Percentiles rank a stretch among this genome's conserved stretches.
Conservation (phyloP, 2,113 vertebrate genomes). For the Aptenodytes patagonicus region DNA sequence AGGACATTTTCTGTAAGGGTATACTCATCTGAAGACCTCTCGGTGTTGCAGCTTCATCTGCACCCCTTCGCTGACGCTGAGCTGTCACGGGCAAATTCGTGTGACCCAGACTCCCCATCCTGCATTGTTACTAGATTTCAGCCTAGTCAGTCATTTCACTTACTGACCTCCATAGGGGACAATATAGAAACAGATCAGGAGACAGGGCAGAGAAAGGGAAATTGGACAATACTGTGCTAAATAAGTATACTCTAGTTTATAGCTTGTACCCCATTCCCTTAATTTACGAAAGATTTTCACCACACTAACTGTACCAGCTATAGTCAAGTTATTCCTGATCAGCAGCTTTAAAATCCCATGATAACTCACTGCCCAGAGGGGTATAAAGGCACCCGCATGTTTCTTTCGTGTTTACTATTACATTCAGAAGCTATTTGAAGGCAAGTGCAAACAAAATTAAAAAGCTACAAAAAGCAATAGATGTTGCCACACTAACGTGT, state of each 20-base stretch:
- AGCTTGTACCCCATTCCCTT: not conserved
- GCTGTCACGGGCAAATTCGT: rapidly evolving
- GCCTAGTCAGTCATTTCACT: rapidly evolving
- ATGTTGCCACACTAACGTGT: not conserved
- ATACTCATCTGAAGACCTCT: not conserved
- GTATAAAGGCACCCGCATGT: not conserved
- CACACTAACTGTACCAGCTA: not conserved
- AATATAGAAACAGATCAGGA: not conserved
- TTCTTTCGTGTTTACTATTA: not conserved
- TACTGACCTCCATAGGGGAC: not conserved
- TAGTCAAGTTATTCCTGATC: not conserved
- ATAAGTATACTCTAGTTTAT: not conserved
- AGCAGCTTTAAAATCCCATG: not conserved
- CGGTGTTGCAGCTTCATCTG: not conserved
- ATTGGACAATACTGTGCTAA: not conserved
- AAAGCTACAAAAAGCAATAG: not conserved
- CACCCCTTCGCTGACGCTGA: not conserved
- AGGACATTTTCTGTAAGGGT: not conserved
- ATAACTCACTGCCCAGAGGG: not conserved
- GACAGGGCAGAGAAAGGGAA: not conserved
- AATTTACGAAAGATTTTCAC: not conserved
- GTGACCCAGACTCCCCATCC: not conserved
- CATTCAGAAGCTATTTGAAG: not conserved
- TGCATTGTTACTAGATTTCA: not conserved
- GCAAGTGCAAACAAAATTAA: not conserved